Evolutionary conservation across 2,113 vertebrate species (phyloP).

Genomic region (Megaceryle torquata): DNA sequence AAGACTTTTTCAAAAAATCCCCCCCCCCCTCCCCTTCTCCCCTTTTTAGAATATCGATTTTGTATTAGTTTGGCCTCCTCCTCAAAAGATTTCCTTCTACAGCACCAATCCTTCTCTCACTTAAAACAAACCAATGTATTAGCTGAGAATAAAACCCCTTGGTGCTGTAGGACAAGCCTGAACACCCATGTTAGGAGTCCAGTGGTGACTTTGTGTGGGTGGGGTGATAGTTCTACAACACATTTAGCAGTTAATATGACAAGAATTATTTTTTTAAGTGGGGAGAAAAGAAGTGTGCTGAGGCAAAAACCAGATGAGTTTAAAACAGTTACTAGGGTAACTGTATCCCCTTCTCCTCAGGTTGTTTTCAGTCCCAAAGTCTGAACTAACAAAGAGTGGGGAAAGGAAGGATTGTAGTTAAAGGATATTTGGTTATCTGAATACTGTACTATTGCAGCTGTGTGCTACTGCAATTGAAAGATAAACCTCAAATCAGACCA

Average conservation of each 20-base stretch:
- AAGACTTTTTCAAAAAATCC: background rate
- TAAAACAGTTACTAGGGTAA: background rate
- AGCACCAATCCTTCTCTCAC: background rate
- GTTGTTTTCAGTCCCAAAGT: background rate
- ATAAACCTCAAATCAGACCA: background rate
- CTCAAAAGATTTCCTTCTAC: background rate
- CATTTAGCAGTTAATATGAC: background rate
- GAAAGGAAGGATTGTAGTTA: background rate
- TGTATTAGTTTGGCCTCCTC: background rate
- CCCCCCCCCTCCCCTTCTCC: too few species aligned
- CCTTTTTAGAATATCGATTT: background rate
- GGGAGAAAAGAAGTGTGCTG: background rate
- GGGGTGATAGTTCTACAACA: background rate
- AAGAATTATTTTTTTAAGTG: background rate
- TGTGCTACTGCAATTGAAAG: background rate
- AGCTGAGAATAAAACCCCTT: background rate
- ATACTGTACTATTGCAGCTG: background rate
- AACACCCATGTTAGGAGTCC: background rate
- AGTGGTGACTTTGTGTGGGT: fast-evolving
- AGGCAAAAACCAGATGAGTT: background rate
- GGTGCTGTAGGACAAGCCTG: background rate
- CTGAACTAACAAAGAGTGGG: background rate
- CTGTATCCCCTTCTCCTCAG: background rate
- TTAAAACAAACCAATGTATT: background rate
- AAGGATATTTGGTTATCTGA: background rate